Evolutionary conservation across 2,888 invertebrate genomes (phyloP).

Genomic region (Drosophila rubida): DNA sequence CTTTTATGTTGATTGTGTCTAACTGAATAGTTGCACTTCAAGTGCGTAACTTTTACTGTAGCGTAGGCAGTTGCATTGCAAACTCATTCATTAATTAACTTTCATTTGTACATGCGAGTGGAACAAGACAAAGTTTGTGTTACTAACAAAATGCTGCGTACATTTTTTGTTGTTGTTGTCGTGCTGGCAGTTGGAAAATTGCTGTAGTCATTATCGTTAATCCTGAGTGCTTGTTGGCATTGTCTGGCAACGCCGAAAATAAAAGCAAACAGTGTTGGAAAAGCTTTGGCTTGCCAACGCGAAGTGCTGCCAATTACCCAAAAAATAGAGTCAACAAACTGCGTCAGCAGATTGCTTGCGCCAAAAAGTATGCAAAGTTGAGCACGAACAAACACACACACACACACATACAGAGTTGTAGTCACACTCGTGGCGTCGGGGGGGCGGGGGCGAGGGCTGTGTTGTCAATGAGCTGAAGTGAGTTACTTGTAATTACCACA

Average conservation of each 20-base stretch:
- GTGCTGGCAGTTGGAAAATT: slow-evolving; percentile 20
- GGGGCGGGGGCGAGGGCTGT: slow-evolving; percentile 1
- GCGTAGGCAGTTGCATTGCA: slow-evolving; percentile 9
- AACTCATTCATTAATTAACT: slow-evolving; percentile 20
- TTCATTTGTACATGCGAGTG: slow-evolving; percentile 15
- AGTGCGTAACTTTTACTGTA: not conserved
- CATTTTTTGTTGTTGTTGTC: not conserved
- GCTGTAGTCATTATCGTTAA: slow-evolving; percentile 44
- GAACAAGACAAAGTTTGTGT: slow-evolving; percentile 4
- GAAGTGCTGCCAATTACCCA: slow-evolving; percentile 66
- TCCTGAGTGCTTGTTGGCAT: slow-evolving; percentile 29
- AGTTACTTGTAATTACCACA: slow-evolving; percentile 80
- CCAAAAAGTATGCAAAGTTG: slow-evolving; percentile 69
- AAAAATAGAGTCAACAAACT: slow-evolving; percentile 65
- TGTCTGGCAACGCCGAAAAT: slow-evolving; percentile 44
- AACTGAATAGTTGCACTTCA: not conserved
- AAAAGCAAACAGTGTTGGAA: slow-evolving; percentile 47
- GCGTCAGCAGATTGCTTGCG: slow-evolving; percentile 65
- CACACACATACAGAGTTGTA: not conserved
- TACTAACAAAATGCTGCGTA: slow-evolving; percentile 14
- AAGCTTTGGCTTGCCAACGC: slow-evolving; percentile 10
- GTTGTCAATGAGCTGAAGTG: slow-evolving; percentile 68
- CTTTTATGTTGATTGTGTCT: not conserved
- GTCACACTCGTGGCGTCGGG: slow-evolving; percentile 1
- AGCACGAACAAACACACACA: slow-evolving; percentile 1